Evolutionary conservation across 2,797 vertebrate genomes (phyloP).

Genomic region (Eulemur rubriventer): DNA sequence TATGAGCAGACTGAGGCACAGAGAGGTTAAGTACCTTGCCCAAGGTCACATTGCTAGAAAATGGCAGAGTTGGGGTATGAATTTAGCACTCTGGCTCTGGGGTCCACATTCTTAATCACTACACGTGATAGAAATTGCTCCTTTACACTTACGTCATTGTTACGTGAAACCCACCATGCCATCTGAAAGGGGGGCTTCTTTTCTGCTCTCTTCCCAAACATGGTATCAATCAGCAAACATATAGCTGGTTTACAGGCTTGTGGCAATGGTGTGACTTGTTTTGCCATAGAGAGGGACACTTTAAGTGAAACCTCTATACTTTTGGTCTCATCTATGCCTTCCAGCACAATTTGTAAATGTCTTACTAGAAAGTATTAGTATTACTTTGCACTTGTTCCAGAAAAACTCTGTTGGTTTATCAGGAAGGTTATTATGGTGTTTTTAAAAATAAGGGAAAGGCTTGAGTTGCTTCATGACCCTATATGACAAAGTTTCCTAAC

Average conservation of each 20-base stretch:
- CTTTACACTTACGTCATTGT: background rate
- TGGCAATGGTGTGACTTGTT: background rate
- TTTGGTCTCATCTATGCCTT: background rate
- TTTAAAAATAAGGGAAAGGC: background rate
- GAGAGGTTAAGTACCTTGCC: background rate
- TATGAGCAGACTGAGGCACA: background rate
- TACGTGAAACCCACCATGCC: background rate
- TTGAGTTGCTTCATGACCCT: background rate
- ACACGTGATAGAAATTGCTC: background rate
- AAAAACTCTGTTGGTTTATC: background rate
- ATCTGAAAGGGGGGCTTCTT: conserved; percentile 18
- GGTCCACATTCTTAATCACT: background rate
- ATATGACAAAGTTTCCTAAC: background rate
- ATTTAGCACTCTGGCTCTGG: background rate
- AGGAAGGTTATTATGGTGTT: background rate
- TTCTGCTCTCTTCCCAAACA: background rate
- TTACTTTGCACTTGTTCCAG: conserved; percentile 9
- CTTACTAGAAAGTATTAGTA: background rate
- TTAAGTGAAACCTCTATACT: background rate
- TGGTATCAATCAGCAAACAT: background rate
- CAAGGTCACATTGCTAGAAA: background rate
- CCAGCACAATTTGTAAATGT: background rate
- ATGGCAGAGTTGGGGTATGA: background rate
- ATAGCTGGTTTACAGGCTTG: background rate
- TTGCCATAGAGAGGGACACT: background rate